Conservation (phyloP, 1,140 invertebrate genomes). For the Drosophila ambigua region DNA sequence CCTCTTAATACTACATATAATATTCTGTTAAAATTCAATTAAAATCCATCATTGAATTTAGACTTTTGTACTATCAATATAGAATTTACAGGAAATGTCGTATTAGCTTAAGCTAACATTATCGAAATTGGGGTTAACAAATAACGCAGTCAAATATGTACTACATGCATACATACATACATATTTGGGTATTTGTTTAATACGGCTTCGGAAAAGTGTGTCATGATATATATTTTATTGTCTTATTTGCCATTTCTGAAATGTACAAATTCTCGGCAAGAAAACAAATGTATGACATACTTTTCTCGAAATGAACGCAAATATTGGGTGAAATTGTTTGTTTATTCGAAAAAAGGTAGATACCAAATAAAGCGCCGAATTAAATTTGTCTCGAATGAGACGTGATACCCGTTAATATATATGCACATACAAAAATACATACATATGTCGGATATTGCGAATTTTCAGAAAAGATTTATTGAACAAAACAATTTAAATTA, state of each 20-base stretch:
- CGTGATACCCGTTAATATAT: not conserved
- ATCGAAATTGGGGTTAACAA: slow-evolving; percentile 35
- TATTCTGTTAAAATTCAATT: too few relatives aligned
- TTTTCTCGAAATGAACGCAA: slow-evolving; percentile 49
- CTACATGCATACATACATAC: too few relatives aligned
- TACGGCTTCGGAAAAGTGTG: slow-evolving; percentile 48
- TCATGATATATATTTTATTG: slow-evolving; percentile 62
- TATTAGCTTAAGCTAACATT: slow-evolving; percentile 25
- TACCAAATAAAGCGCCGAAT: slow-evolving; percentile 7
- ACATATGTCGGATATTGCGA: too few relatives aligned
- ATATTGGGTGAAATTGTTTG: slow-evolving; percentile 56
- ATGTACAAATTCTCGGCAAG: slow-evolving; percentile 31
- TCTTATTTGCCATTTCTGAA: slow-evolving; percentile 47
- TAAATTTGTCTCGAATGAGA: not conserved
- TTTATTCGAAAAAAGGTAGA: slow-evolving; percentile 19
- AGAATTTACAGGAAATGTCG: too few relatives aligned
- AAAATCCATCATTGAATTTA: too few relatives aligned
- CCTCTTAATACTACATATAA: too few relatives aligned
- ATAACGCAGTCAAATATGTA: slow-evolving; percentile 31
- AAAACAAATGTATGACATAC: slow-evolving; percentile 59
- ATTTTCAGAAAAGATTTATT: too few relatives aligned
- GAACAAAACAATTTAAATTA: too few relatives aligned
- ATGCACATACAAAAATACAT: not conserved
- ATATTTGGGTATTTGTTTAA: slow-evolving; percentile 34
- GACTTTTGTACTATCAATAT: too few relatives aligned